A percentile compares a stretch with the other conserved stretches of the same genome.
Evolutionary conservation across 2,888 invertebrate species (phyloP).

Genomic region (Dugesia japonica): DNA sequence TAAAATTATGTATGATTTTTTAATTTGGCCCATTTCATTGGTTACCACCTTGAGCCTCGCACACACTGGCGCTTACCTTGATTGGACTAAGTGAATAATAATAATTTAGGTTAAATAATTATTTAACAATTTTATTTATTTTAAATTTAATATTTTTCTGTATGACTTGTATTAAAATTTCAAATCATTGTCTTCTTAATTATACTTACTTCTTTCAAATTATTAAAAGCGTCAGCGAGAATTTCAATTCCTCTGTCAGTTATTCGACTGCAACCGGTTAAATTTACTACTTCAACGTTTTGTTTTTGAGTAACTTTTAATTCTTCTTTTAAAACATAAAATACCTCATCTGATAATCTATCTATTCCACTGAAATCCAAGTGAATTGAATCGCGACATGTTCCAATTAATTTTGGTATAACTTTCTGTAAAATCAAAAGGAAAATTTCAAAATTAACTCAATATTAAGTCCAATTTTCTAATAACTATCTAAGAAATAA

Average conservation of each 20-base stretch:
- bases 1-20: too few relatives aligned
- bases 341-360: conserved; percentile 3
- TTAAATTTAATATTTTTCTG: not conserved
- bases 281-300: not conserved
- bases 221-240: not conserved
- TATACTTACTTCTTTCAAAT: conserved; percentile 11
- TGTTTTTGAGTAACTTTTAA: not conserved
- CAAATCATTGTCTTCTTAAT: not conserved
- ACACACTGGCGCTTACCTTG: too few relatives aligned
- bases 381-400: not conserved
- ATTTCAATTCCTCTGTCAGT: conserved; percentile 7
- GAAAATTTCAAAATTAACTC: too few relatives aligned
- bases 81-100: not conserved
- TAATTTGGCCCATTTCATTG: too few relatives aligned
- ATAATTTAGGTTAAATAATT: too few relatives aligned
- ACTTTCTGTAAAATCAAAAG: not conserved
- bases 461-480: too few relatives aligned
- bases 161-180: not conserved
- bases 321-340: not conserved
- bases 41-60: too few relatives aligned
- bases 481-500: too few relatives aligned
- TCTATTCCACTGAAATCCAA: not conserved
- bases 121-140: not conserved
- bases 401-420: not conserved
- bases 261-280: not conserved